Percentiles rank a stretch among this genome's conserved stretches.
Evolutionary conservation across 2,113 vertebrate genomes (phyloP).

Genomic region (Neolamprologus tretocephalus): DNA sequence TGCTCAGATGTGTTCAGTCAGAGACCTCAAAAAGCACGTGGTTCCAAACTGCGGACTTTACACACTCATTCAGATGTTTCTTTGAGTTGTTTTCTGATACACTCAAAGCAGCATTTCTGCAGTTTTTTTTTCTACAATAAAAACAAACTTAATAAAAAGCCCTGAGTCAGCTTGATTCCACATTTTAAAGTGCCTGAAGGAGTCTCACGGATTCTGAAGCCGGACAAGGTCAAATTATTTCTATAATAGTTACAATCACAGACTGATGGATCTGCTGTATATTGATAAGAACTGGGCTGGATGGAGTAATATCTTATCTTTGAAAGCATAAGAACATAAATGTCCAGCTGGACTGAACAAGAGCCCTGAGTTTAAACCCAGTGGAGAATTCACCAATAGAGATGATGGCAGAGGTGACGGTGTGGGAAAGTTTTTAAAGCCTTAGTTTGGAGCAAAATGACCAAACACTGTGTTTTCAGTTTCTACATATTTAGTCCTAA

Average conservation of each 20-base stretch:
- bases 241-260: not conserved
- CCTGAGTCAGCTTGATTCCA: not conserved
- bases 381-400: not conserved
- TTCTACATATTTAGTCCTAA: not conserved
- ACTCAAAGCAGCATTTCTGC: not conserved
- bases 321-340: not conserved
- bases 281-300: not conserved
- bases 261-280: not conserved
- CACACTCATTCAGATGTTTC: not conserved
- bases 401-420: not conserved
- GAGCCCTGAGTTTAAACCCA: not conserved
- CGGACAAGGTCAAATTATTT: rapidly evolving
- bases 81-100: not conserved
- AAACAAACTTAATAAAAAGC: not conserved
- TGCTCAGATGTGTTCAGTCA: not conserved
- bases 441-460: not conserved
- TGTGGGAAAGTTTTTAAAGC: not conserved
- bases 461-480: not conserved
- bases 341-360: rapidly evolving
- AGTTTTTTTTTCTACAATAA: conserved; percentile 17
- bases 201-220: not conserved
- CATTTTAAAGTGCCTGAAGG: not conserved
- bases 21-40: not conserved
- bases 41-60: rapidly evolving
- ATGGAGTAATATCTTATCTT: not conserved